These are phyloP conservation scores for Chelonoidis abingdonii DNA, from an alignment of 2,113 vertebrate genomes.

Conservation along the genomic window DNA sequence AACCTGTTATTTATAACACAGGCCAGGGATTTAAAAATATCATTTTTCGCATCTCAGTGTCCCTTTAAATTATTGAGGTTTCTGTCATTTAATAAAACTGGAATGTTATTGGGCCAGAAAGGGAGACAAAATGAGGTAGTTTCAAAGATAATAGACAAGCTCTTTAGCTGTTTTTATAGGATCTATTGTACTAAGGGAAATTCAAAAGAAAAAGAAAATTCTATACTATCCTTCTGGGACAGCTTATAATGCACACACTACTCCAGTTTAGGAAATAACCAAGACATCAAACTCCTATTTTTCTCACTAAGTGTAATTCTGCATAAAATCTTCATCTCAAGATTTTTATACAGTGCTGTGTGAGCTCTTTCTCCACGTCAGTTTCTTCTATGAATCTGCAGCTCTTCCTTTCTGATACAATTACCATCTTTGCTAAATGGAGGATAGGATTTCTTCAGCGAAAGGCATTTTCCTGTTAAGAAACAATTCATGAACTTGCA, in stretches of 20 bases:
- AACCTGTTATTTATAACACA: not conserved
- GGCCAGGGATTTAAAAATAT: not conserved
- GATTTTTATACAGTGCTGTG: not conserved
- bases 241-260: not conserved
- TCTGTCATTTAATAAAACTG: not conserved
- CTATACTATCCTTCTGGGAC: not conserved
- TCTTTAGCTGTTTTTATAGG: not conserved
- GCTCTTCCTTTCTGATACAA: not conserved
- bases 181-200: not conserved
- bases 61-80: not conserved
- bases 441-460: slow-evolving; percentile 16
- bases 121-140: not conserved
- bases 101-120: not conserved
- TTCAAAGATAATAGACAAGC: not conserved
- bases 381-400: not conserved
- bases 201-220: not conserved
- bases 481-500: not conserved
- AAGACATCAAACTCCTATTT: not conserved
- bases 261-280: not conserved
- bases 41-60: rapidly evolving
- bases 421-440: not conserved
- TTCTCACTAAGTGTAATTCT: not conserved
- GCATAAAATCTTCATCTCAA: slow-evolving; percentile 2
- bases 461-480: not conserved
- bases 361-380: slow-evolving; percentile 13